Percentiles rank a stretch among this genome's conserved stretches.
Conservation (phyloP, 2,797 vertebrate genomes). For the Martes flavigula region DNA sequence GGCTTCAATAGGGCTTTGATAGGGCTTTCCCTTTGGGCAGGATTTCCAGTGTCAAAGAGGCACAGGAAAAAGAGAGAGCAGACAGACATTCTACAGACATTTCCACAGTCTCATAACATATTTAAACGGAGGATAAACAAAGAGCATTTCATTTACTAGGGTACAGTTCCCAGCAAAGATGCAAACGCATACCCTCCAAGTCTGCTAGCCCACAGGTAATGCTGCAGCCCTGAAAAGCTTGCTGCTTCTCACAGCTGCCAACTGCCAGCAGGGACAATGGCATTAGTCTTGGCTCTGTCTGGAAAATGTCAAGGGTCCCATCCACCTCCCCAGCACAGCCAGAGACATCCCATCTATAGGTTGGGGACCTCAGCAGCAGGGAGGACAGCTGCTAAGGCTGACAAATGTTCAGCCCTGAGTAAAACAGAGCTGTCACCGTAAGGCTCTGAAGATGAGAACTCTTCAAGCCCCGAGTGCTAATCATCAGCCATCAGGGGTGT, state of each 20-base stretch:
- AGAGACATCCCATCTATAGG: not conserved
- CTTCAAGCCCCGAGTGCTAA: not conserved
- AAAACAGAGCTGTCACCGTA: not conserved
- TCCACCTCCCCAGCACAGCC: constrained; percentile 38
- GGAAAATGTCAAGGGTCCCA: constrained; percentile 43
- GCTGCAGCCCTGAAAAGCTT: not conserved
- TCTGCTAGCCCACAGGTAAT: fast-evolving
- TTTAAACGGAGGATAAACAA: not conserved
- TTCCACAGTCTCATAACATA: not conserved
- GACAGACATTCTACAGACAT: not conserved
- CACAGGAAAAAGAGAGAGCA: not conserved
- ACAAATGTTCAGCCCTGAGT: not conserved
- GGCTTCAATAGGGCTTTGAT: not conserved
- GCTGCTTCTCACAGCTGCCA: not conserved
- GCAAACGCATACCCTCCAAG: not conserved
- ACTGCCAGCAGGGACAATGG: not conserved
- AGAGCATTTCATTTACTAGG: not conserved
- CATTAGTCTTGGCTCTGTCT: not conserved
- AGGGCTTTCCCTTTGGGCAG: not conserved
- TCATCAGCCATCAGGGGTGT: not conserved
- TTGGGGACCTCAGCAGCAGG: not conserved
- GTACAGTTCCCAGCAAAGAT: not conserved
- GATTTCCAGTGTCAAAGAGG: constrained; percentile 11
- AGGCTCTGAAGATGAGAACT: not conserved
- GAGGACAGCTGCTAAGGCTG: not conserved